Conservation (phyloP, 2,113 vertebrate species). For the Nothobranchius kuhntae region DNA sequence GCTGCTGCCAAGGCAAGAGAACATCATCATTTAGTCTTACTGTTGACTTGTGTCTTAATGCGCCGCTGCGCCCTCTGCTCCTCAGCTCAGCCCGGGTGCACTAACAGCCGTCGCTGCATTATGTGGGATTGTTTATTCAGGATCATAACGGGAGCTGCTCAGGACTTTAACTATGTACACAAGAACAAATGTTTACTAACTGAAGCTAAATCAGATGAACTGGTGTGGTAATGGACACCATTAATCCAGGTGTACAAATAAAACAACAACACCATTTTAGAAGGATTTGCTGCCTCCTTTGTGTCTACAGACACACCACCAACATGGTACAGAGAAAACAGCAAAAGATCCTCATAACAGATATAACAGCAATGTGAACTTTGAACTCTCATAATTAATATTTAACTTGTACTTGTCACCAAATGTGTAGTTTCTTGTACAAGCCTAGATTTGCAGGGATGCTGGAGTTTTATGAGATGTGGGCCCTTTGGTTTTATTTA, state of each 20-base stretch:
- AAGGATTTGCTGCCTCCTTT: no score
- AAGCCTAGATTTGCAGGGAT: no score
- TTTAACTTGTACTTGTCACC: no score
- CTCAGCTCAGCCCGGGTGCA: slow-evolving; percentile 31
- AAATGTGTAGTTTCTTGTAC: no score
- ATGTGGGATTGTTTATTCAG: slow-evolving; percentile 28
- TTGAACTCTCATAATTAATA: no score
- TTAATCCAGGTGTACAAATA: not conserved
- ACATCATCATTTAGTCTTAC: slow-evolving; percentile 57
- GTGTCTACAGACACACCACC: not conserved
- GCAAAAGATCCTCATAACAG: not conserved
- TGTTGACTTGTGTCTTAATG: slow-evolving; percentile 60
- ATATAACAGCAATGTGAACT: no score
- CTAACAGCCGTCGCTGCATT: slow-evolving; percentile 23
- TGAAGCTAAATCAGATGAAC: not conserved
- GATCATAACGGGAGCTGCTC: slow-evolving; percentile 11
- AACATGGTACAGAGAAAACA: not conserved
- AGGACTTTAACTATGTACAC: not conserved
- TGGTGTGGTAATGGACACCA: not conserved
- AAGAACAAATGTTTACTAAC: slow-evolving; percentile 23
- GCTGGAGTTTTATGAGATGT: no score
- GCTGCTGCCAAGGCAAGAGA: slow-evolving; percentile 42
- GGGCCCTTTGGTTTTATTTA: no score
- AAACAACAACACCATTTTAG: no score
- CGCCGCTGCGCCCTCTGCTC: slow-evolving; percentile 28